Evolutionary conservation across 2,113 vertebrate genomes (phyloP).

Genomic region (Bufo bufo): DNA sequence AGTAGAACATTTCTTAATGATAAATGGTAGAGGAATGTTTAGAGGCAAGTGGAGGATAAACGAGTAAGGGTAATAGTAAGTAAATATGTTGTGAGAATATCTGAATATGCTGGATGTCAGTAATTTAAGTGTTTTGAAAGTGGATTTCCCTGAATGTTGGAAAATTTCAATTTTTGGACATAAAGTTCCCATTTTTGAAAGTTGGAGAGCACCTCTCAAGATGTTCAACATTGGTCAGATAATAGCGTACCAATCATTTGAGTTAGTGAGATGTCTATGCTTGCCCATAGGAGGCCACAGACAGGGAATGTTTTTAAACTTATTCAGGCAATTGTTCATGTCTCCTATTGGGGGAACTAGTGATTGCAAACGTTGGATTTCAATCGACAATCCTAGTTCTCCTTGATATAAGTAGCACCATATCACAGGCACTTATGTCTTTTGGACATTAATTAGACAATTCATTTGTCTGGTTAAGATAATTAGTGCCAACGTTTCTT

Average conservation of each 20-base stretch:
- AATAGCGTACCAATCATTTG: no score
- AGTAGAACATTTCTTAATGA: constrained; percentile 18
- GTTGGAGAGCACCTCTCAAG: neutral
- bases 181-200: neutral
- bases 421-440: no score
- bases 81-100: neutral
- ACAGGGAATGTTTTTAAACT: no score
- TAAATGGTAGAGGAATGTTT: neutral
- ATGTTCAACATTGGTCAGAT: no score
- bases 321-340: no score
- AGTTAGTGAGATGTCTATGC: neutral
- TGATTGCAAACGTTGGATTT: neutral
- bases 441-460: no score
- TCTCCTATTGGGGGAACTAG: no score
- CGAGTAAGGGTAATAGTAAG: neutral
- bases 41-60: neutral
- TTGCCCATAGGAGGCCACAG: no score
- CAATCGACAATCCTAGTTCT: no score
- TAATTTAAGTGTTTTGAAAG: neutral
- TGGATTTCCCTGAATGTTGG: neutral
- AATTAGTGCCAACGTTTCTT: no score
- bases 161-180: neutral
- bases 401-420: no score
- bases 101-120: neutral
- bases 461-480: no score